phyloP scores from a whole-genome alignment of 2,888 invertebrate species.

The Tenthredo notha region DNA sequence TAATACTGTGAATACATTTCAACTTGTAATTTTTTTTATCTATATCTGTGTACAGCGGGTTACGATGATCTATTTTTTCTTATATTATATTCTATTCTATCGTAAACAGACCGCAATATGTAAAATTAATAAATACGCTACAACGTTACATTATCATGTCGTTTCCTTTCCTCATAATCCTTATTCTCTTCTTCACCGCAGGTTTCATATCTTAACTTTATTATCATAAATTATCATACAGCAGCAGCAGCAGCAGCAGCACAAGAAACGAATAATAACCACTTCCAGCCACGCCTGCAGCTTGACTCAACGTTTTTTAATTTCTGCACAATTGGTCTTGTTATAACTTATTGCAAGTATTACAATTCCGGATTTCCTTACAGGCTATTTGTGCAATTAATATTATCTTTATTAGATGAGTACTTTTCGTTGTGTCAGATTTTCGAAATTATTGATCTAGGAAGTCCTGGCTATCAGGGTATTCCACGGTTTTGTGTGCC shows the following conservation, averaged over 20 bases:
- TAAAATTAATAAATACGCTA: not conserved
- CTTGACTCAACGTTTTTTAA: slow-evolving; percentile 3
- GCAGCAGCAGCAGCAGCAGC: not conserved
- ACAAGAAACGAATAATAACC: not conserved
- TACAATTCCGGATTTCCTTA: not conserved
- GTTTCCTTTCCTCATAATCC: not conserved
- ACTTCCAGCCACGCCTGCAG: not conserved
- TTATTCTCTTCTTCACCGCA: not conserved
- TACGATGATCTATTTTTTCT: not conserved
- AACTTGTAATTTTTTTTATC: not conserved
- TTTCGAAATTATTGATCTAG: too few species aligned
- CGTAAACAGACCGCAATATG: not conserved
- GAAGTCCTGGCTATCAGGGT: too few species aligned
- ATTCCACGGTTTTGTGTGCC: too few species aligned
- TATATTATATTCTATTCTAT: not conserved
- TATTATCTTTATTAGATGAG: too few species aligned
- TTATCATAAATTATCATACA: not conserved
- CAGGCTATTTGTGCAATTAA: too few species aligned
- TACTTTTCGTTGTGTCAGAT: too few species aligned
- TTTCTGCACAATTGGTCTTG: not conserved
- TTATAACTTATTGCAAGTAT: not conserved
- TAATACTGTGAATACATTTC: not conserved
- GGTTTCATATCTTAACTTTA: not conserved
- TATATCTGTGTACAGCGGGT: not conserved
- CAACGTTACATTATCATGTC: not conserved